Base-by-base conservation (phyloP, 2,113 vertebrate species). In the Gymnocephalus cernua region DNA sequence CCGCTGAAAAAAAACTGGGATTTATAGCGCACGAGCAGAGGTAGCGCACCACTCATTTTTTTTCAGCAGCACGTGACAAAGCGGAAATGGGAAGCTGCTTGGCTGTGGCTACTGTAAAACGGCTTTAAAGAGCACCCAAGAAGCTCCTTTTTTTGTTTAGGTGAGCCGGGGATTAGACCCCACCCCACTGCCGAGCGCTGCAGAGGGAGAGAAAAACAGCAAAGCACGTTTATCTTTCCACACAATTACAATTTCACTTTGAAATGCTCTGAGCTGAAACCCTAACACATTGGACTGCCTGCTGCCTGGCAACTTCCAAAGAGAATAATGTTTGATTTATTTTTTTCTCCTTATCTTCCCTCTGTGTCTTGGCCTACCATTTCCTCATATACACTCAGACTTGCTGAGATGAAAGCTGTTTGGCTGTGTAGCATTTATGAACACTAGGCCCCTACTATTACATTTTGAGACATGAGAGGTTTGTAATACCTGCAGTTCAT, bases 171-270 rank as follows among this genome's bases (percentile, higher is more conserved):
- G 80, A 56, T n/a, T 67, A 83, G 78, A 72, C 69, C 57, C 78
- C 80, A 56, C 73, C 75, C 66, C 51, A 27, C 63, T 11, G 45
- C 45, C 38, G 12, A 59, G 66, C 68, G 69, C 44, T 74, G 59
- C 78, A 50, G 77, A 58, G 53, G 56, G 19, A 69, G 59, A 19
- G 62, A 21, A 64, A 68, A 64, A 45, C 51, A n/a, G 67, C 56
- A 50, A 62, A 38, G 59, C 54, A 47, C n/a, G 21, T 92, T 93
- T 90, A 91, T 92, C 84, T 93, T 92, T 89, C 84, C 88, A 77
- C 89, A 89, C 88, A 92, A 92, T 91, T 93, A 83, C 79, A 86
- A 32, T 92, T 89, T 90, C 72, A 77, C 84, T 88, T 88, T 89
- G 90, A 90, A 90, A 83, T 14, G 44, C 73, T 83, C 48, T 74